Conservation (phyloP, 2,113 vertebrate genomes). For the Athene cunicularia region DNA sequence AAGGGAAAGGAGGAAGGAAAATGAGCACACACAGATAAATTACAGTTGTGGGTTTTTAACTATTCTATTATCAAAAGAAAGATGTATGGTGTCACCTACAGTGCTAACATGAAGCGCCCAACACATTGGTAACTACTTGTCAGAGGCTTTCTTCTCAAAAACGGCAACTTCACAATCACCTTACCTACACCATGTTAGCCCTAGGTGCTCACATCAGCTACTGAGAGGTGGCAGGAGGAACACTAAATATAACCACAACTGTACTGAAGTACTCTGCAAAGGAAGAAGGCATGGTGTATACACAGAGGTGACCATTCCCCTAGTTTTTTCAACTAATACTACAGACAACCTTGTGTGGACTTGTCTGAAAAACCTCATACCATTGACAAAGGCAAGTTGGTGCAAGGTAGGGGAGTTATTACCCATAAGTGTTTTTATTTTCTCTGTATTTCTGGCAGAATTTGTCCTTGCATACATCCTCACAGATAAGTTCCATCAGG, state of each 20-base stretch:
- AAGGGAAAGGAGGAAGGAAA: neutral
- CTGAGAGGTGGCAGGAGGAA: neutral
- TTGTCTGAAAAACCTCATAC: neutral
- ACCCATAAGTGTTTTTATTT: neutral
- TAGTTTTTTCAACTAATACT: neutral
- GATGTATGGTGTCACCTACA: neutral
- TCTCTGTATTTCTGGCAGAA: neutral
- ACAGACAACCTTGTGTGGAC: neutral
- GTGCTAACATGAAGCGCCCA: neutral
- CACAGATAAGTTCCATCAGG: neutral
- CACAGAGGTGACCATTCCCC: neutral
- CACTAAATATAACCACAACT: neutral
- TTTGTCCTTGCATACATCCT: neutral
- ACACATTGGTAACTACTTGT: accelerated
- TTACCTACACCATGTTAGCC: accelerated
- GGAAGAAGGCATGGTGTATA: accelerated
- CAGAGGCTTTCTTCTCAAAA: neutral
- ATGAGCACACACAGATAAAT: accelerated
- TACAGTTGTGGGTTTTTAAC: neutral
- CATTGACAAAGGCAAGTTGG: neutral
- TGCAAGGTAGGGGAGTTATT: neutral
- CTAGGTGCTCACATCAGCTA: neutral
- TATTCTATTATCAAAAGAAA: neutral
- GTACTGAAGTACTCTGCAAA: neutral
- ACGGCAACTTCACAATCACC: neutral